Evolutionary conservation across 1,140 invertebrate species (phyloP), one percentile per base, ranked within the genome.

Genomic region (Drosophila mojavensis): DNA sequence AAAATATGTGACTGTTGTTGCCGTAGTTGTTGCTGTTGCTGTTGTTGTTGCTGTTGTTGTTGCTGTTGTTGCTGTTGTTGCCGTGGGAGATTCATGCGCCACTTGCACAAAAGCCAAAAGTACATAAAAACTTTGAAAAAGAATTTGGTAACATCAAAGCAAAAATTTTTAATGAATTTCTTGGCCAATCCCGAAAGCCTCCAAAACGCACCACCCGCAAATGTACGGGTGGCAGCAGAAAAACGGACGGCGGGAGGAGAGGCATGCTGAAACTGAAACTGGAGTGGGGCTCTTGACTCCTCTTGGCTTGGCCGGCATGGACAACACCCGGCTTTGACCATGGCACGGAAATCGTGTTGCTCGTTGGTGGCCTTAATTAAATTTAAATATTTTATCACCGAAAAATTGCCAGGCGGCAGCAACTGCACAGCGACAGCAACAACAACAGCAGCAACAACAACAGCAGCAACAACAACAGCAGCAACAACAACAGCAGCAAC

Each of bases 371-470:
- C 90, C 90, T 91, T 91, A 91, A 91, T 91, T 91, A 91, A 91
- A 91, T 91, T 91, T 91, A 91, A 91, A 91, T 91, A 91, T 91
- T 91, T 91, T 91, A 91, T 91, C 90, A 91, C 90, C 90, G 90
- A 91, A 91, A 91, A 91, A 91, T 91, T 91, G 90, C 90, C 88
- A 90, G 72, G 82, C 82, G 71, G 83, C 79, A 86, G 79, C 76
- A 73, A 73, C 82, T 82, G 77, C 82, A 88, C 67, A 70, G 66
- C 76, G 65, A 55, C 76, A 82, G 50, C 79, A 73, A 17, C 78
- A 76, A 59, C 71, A 71, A 45, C 56, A 76, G 41, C 67, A 78
- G 55, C 65, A 82, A 13, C 53, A 79, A 45, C 61, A 68, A 15
- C 4, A 30, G 79, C 79, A 86, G 76, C 76, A 73, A 73, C 83